A percentile compares a stretch with the other conserved stretches of the same genome.
phyloP scores from a whole-genome alignment of 2,113 vertebrate species.

The Gallinago jamesoni region DNA sequence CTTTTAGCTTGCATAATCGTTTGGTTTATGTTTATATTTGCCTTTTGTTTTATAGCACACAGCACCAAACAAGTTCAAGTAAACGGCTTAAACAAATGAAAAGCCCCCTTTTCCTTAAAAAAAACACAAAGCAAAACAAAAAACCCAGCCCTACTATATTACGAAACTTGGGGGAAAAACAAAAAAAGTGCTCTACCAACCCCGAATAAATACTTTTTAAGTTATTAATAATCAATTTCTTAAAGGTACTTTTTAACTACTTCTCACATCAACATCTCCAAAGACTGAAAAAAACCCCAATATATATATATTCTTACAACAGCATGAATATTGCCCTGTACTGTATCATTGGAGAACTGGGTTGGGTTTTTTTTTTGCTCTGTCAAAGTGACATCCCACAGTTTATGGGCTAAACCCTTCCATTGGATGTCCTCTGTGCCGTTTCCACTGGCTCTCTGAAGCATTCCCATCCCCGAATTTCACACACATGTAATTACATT shows the following conservation, averaged over 20 bases:
- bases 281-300: neutral
- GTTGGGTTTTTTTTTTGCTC: neutral
- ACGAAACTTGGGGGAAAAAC: neutral
- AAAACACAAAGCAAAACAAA: neutral
- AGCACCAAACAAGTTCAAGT: neutral
- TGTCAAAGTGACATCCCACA: neutral
- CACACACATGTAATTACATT: neutral
- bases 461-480: neutral
- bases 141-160: neutral
- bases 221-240: neutral
- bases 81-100: neutral
- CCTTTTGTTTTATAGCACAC: neutral
- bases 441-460: neutral
- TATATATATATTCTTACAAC: neutral
- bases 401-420: neutral
- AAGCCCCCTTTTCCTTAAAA: neutral
- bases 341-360: neutral
- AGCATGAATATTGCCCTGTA: rapidly evolving
- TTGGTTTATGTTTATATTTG: neutral
- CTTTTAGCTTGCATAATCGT: neutral
- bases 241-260: neutral
- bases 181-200: neutral
- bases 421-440: neutral
- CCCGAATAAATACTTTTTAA: neutral
- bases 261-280: neutral